Conservation (phyloP, 30 jellyfish, hydroid and myxozoan genomes). For the Pseudorhiza aurosa region DNA sequence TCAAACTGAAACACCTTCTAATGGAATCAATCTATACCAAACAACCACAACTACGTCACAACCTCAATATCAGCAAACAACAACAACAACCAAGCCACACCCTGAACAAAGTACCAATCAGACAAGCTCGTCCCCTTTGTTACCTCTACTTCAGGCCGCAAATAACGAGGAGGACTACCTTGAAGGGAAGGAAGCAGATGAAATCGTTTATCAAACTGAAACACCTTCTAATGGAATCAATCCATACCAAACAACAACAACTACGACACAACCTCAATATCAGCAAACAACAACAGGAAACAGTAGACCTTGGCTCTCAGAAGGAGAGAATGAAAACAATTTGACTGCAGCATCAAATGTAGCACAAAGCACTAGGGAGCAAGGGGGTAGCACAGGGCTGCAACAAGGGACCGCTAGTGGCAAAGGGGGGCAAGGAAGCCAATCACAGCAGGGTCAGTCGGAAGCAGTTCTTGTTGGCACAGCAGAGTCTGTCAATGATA, state of each 20-base stretch:
- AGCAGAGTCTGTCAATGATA: background rate
- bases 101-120: no score
- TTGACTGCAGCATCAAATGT: conserved; percentile 6
- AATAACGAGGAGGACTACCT: background rate
- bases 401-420: background rate
- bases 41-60: conserved; percentile 11
- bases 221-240: no score
- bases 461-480: conserved; percentile 27
- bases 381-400: background rate
- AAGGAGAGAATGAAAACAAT: no score
- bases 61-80: conserved; percentile 17
- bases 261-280: background rate
- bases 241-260: background rate
- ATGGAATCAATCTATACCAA: no score
- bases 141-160: background rate
- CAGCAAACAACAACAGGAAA: background rate
- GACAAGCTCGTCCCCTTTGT: background rate
- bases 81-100: background rate
- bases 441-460: background rate
- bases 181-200: conserved; percentile 1
- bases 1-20: background rate
- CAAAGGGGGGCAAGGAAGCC: background rate
- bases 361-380: conserved; percentile 4
- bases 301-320: no score
- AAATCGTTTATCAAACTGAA: background rate